Conservation (phyloP, 37 sponge, comb jelly and placozoan genomes). For the Chondrosia reniformis region DNA sequence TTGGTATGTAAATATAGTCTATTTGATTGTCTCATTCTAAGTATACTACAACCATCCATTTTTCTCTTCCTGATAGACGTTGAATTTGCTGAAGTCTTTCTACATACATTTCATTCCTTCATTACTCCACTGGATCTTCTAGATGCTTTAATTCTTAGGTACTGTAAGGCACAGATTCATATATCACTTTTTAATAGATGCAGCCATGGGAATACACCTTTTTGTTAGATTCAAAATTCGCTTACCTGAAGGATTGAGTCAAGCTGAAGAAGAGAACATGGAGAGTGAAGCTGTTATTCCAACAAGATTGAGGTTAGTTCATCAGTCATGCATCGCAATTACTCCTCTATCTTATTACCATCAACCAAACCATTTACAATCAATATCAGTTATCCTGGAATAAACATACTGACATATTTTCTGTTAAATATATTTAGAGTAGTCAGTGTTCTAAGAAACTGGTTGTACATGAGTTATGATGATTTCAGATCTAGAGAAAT, state of each 20-base stretch:
- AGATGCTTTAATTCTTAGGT: conserved; percentile 60
- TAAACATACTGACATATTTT: too few species aligned
- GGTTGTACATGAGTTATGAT: conserved; percentile 44
- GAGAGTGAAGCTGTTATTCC: conserved; percentile 59
- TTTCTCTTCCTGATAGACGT: conserved; percentile 31
- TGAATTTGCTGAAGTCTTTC: conserved; percentile 60
- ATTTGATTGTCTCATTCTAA: too few species aligned
- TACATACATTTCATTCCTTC: conserved; percentile 63
- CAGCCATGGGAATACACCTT: conserved; percentile 43
- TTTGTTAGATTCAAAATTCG: conserved; percentile 37
- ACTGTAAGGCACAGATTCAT: neutral
- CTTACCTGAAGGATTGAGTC: conserved; percentile 23
- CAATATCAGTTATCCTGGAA: too few species aligned
- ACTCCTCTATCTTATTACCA: too few species aligned
- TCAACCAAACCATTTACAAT: too few species aligned
- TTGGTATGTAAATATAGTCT: conserved; percentile 43
- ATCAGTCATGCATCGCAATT: neutral
- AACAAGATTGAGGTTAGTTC: conserved; percentile 51
- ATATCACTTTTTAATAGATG: neutral
- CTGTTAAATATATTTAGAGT: conserved; percentile 28
- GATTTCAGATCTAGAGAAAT: conserved; percentile 59
- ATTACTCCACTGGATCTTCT: conserved; percentile 52
- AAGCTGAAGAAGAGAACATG: conserved; percentile 35
- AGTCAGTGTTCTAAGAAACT: conserved; percentile 48
- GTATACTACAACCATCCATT: neutral